Evolutionary conservation across 2,113 vertebrate species (phyloP).

Genomic region (human): DNA sequence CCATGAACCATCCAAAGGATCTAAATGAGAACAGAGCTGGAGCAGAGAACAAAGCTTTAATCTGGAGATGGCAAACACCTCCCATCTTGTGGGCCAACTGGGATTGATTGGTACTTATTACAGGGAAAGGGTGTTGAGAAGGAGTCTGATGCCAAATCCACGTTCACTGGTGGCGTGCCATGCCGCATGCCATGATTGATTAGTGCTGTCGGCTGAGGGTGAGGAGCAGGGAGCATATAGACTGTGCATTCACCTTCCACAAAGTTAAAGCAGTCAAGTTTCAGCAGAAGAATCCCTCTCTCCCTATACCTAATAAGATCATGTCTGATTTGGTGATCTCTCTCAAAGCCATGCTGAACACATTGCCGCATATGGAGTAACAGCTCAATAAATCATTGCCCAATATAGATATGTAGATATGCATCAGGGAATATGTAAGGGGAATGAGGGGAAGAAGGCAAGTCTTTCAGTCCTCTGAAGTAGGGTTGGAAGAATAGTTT

Average conservation of each 20-base stretch:
- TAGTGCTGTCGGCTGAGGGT: background rate
- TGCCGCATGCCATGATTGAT: background rate
- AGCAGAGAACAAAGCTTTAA: background rate
- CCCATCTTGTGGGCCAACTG: background rate
- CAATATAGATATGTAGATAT: background rate
- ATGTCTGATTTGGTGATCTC: background rate
- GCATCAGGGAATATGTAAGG: background rate
- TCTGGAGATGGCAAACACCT: background rate
- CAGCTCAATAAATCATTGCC: background rate
- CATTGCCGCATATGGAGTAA: background rate
- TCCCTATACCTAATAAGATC: too few species aligned
- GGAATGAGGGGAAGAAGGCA: too few species aligned
- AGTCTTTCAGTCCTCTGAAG: background rate
- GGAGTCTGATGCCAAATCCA: background rate
- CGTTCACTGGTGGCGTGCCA: background rate
- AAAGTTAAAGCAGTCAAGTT: background rate
- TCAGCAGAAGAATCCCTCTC: background rate
- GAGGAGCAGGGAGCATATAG: background rate
- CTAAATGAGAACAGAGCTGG: background rate
- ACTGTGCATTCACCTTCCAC: background rate
- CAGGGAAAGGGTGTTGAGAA: background rate
- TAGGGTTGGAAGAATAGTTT: background rate
- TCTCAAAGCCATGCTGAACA: background rate
- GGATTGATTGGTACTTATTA: background rate
- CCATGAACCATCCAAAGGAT: background rate